Percentiles rank a stretch among this genome's conserved stretches.
phyloP scores from a whole-genome alignment of 2,113 vertebrate species.

The Leucopsar rothschildi region DNA sequence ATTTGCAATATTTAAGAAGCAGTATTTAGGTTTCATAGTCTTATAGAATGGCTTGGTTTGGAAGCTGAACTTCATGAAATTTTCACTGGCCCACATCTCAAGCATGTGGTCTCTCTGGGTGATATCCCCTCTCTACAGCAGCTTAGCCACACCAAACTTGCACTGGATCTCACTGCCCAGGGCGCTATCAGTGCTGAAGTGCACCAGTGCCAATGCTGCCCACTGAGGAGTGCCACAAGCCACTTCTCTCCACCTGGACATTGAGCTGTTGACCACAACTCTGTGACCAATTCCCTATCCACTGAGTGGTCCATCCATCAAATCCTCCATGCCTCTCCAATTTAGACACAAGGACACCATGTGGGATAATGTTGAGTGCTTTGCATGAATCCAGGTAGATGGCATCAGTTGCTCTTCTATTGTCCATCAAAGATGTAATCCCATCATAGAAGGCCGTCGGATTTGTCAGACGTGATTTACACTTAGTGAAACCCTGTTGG shows the following conservation, averaged over 20 bases:
- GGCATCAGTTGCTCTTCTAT: background rate
- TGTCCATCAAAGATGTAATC: background rate
- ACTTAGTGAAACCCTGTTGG: background rate
- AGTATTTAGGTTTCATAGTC: background rate
- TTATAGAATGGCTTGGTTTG: background rate
- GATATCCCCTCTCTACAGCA: background rate
- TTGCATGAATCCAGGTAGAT: rapidly evolving
- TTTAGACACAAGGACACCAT: background rate
- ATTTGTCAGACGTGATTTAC: background rate
- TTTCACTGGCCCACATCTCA: background rate
- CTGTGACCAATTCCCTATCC: background rate
- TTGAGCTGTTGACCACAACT: background rate
- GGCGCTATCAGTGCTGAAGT: background rate
- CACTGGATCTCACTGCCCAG: background rate
- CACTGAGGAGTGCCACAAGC: background rate
- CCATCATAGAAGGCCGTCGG: background rate
- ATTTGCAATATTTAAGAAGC: background rate
- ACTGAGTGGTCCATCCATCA: background rate
- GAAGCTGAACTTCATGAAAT: background rate
- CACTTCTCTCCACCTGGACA: background rate
- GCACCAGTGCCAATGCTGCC: no score
- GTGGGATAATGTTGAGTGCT: background rate
- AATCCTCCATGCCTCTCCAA: background rate
- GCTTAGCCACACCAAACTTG: background rate
- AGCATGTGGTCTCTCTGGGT: background rate